A percentile compares a stretch with the other conserved stretches of the same genome.
Conservation (phyloP, 2,888 invertebrate species). For the Drosophila stalkeri region DNA sequence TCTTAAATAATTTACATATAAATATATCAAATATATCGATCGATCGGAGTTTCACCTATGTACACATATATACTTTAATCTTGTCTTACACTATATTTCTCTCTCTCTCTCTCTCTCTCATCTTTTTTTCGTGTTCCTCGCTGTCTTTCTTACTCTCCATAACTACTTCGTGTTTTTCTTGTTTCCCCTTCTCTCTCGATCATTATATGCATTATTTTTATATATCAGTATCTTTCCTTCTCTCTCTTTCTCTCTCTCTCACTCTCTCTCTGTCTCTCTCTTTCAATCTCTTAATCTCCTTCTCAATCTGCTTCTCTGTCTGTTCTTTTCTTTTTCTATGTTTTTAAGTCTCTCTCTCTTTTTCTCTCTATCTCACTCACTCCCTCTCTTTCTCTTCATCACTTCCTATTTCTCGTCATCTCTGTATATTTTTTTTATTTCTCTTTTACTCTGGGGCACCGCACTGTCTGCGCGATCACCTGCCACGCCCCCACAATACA, state of each 20-base stretch:
- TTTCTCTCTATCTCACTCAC: no score
- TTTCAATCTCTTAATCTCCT: neutral
- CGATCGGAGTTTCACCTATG: no score
- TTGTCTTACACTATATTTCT: no score
- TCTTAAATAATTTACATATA: no score
- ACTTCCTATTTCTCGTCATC: no score
- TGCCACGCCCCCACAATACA: neutral
- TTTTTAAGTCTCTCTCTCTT: neutral
- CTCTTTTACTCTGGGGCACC: conserved; percentile 30
- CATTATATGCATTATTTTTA: neutral
- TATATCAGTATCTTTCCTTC: neutral
- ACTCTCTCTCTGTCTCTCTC: neutral
- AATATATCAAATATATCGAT: no score
- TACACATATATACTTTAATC: no score
- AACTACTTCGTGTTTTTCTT: neutral
- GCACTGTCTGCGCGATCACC: conserved; percentile 28
- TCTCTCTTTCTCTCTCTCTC: neutral
- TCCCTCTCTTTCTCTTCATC: no score
- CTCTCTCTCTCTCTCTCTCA: no score
- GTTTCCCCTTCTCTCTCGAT: neutral
- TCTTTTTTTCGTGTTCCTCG: no score
- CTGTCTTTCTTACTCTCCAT: no score
- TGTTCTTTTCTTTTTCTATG: neutral
- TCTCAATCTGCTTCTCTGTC: neutral
- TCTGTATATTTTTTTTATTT: neutral